Conservation (phyloP, 2,888 invertebrate genomes). For the Silvanus unidentatus region DNA sequence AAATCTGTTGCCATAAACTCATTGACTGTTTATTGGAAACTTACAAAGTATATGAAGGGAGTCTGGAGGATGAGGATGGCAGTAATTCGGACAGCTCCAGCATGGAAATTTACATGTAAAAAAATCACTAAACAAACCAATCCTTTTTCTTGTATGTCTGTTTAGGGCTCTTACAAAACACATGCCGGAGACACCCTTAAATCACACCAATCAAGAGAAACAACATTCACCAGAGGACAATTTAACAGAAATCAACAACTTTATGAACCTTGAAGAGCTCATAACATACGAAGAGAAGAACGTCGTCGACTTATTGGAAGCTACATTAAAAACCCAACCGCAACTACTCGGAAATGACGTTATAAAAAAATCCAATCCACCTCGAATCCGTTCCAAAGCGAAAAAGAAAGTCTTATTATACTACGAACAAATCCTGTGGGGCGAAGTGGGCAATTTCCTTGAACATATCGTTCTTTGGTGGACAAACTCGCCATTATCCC, state of each 20-base stretch:
- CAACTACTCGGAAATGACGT: constrained; percentile 57
- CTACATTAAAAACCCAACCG: constrained; percentile 55
- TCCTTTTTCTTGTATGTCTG: constrained; percentile 28
- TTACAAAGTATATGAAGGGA: constrained; percentile 55
- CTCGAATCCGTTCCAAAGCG: constrained; percentile 56
- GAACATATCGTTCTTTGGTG: constrained; percentile 83
- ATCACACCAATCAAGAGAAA: constrained; percentile 7
- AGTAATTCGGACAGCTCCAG: constrained; percentile 59
- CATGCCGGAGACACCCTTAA: constrained; percentile 55
- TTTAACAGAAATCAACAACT: constrained; percentile 43
- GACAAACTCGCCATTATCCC: constrained; percentile 67
- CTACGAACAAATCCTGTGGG: constrained; percentile 73
- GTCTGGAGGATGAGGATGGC: constrained; percentile 48
- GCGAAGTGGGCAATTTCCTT: constrained; percentile 70
- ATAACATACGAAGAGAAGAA: constrained; percentile 64
- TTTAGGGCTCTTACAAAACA: constrained; percentile 64
- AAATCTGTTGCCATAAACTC: constrained; percentile 64
- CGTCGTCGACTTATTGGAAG: constrained; percentile 56
- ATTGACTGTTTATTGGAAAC: constrained; percentile 63
- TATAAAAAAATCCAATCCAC: constrained; percentile 51
- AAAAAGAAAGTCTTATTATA: constrained; percentile 61
- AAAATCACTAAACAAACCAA: constrained; percentile 6
- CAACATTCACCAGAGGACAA: constrained; percentile 13
- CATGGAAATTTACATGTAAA: constrained; percentile 65
- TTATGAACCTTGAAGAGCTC: constrained; percentile 52